These are phyloP conservation scores for Drosophila micromelanica DNA, from an alignment of 1,140 invertebrate species.

Conservation along the genomic window DNA sequence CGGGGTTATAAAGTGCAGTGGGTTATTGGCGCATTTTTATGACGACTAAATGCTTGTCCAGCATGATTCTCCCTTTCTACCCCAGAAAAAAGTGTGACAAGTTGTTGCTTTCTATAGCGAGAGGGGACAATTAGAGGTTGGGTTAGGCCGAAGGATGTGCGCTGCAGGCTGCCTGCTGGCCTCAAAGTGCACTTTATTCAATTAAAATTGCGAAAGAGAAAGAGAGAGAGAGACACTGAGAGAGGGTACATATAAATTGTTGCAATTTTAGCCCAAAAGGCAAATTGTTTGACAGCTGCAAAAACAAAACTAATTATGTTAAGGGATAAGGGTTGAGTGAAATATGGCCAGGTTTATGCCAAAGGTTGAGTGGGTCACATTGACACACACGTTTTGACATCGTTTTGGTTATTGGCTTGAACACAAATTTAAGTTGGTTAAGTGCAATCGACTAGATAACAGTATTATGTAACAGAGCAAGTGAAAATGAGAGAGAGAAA, in stretches of 20 bases:
- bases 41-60: slow-evolving; percentile 47
- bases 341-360: slow-evolving; percentile 50
- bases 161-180: neutral
- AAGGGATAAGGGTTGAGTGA: slow-evolving; percentile 18
- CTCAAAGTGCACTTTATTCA: slow-evolving; percentile 78
- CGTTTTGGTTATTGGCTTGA: slow-evolving; percentile 29
- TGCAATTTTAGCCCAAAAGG: slow-evolving; percentile 70
- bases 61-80: slow-evolving; percentile 3
- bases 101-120: slow-evolving; percentile 42
- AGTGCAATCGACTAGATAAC: slow-evolving; percentile 8
- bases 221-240: neutral
- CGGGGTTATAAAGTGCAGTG: slow-evolving; percentile 66
- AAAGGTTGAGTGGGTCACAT: slow-evolving; percentile 52
- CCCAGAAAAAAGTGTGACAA: slow-evolving; percentile 77
- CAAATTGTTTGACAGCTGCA: slow-evolving; percentile 69
- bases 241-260: slow-evolving; percentile 51
- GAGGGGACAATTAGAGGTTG: slow-evolving; percentile 4
- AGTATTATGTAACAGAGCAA: neutral
- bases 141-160: slow-evolving; percentile 11
- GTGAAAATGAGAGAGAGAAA: neutral
- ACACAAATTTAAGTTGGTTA: slow-evolving; percentile 10
- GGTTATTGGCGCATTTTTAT: slow-evolving; percentile 81
- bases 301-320: slow-evolving; percentile 70
- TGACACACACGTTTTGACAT: slow-evolving; percentile 51
- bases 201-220: slow-evolving; percentile 60